These are phyloP conservation scores for Pachycephala philippinensis DNA, from an alignment of 2,113 vertebrate genomes.

Conservation along the genomic window DNA sequence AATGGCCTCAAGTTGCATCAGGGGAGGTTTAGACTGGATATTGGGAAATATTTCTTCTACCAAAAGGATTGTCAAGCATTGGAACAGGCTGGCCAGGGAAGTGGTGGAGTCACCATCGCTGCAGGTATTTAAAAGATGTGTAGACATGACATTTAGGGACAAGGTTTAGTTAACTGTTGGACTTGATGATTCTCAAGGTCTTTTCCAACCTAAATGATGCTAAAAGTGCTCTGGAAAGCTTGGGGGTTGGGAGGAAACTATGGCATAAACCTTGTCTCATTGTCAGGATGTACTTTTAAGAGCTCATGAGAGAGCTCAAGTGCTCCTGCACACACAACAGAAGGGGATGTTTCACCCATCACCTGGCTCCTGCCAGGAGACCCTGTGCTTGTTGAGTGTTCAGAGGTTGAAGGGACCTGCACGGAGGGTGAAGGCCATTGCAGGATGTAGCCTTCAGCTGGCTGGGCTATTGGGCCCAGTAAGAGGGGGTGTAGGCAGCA, in stretches of 20 bases:
- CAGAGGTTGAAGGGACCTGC: background rate
- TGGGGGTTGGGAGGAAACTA: rapidly evolving
- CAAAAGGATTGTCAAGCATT: background rate
- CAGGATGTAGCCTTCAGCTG: background rate
- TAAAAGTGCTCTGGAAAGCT: background rate
- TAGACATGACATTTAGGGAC: background rate
- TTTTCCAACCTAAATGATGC: background rate
- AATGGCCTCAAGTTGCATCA: background rate
- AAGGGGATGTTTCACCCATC: background rate
- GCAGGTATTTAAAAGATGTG: background rate
- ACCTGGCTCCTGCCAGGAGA: background rate
- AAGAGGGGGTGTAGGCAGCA: background rate
- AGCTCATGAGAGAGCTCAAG: background rate
- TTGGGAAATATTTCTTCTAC: background rate
- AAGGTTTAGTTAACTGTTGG: background rate
- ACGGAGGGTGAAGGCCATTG: background rate
- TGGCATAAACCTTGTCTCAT: background rate
- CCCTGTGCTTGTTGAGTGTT: background rate
- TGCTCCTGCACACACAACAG: background rate
- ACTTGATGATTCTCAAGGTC: background rate
- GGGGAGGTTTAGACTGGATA: background rate
- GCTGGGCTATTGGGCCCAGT: background rate
- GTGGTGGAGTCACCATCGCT: rapidly evolving
- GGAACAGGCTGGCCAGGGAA: background rate
- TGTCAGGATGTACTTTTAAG: background rate